Percentiles rank a stretch among this genome's conserved stretches.
phyloP scores from a whole-genome alignment of 2,113 vertebrate species.

The Anser brachyrhynchus region DNA sequence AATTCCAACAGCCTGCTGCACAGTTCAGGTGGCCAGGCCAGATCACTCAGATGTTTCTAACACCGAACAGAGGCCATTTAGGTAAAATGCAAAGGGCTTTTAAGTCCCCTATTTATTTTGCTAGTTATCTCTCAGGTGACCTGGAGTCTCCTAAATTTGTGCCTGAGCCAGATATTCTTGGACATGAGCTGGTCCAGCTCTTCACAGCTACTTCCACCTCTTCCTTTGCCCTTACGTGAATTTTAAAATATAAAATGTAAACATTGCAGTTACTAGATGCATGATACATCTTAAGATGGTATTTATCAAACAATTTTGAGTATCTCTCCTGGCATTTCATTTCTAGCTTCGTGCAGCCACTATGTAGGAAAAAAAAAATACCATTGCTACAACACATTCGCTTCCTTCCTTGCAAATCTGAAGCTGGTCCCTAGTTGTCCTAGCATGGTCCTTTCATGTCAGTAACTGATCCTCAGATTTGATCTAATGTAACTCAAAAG shows the following conservation, averaged over 20 bases:
- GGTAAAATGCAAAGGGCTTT: not conserved
- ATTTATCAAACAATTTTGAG: not conserved
- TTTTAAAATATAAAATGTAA: not conserved
- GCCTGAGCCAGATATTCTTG: not conserved
- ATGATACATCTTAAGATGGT: not conserved
- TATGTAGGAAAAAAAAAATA: not conserved
- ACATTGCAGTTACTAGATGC: not conserved
- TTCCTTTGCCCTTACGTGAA: not conserved
- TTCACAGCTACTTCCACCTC: not conserved
- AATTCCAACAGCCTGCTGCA: not conserved
- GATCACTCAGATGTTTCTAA: not conserved
- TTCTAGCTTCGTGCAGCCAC: not conserved
- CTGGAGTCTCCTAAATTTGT: not conserved
- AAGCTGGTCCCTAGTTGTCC: not conserved
- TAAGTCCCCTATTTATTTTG: not conserved
- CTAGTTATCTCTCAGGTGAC: not conserved
- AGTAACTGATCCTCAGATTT: not conserved
- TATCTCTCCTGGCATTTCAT: not conserved
- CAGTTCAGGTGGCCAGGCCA: not conserved
- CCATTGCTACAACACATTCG: rapidly evolving
- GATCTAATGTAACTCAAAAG: not conserved
- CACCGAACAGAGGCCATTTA: not conserved
- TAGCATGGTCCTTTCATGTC: not conserved
- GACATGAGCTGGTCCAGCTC: not conserved
- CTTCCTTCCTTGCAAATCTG: not conserved